phyloP scores from a whole-genome alignment of 2,113 vertebrate genomes.

The Zapornia atra region DNA sequence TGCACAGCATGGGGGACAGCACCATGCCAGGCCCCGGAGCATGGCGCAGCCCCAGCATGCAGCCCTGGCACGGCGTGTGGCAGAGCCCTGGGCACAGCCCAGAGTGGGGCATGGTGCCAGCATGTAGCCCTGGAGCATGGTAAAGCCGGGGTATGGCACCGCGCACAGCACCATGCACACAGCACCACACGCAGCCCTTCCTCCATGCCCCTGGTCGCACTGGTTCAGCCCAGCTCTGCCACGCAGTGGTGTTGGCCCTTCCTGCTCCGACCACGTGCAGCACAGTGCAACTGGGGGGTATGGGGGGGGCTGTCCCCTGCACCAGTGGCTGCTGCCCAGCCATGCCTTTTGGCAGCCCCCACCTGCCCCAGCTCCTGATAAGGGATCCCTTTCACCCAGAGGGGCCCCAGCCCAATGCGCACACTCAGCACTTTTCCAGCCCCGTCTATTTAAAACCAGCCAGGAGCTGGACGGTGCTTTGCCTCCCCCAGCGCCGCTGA shows the following conservation, averaged over 20 bases:
- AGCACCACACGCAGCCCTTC: not conserved
- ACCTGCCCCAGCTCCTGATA: not conserved
- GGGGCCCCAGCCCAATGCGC: not conserved
- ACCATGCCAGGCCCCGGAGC: not conserved
- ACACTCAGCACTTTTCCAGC: conserved; percentile 39
- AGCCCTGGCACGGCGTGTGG: not conserved
- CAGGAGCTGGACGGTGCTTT: not conserved
- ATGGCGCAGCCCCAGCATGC: not conserved
- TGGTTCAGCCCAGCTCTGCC: rapidly evolving
- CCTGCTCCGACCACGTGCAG: rapidly evolving
- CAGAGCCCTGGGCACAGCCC: too few relatives aligned
- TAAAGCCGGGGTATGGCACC: too few relatives aligned
- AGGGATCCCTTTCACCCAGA: not conserved
- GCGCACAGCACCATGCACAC: too few relatives aligned
- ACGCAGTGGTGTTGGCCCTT: rapidly evolving
- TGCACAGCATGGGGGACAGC: not conserved
- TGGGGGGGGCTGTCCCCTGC: too few relatives aligned
- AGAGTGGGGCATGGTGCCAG: too few relatives aligned
- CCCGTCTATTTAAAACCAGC: conserved; percentile 34
- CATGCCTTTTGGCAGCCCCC: too few relatives aligned
- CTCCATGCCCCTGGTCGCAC: rapidly evolving
- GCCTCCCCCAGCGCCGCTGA: not conserved
- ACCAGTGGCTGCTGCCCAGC: too few relatives aligned
- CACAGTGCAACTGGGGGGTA: too few relatives aligned
- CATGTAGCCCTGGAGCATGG: not conserved